phyloP scores from a whole-genome alignment of 2,113 vertebrate genomes.

The Pachycephala philippinensis region DNA sequence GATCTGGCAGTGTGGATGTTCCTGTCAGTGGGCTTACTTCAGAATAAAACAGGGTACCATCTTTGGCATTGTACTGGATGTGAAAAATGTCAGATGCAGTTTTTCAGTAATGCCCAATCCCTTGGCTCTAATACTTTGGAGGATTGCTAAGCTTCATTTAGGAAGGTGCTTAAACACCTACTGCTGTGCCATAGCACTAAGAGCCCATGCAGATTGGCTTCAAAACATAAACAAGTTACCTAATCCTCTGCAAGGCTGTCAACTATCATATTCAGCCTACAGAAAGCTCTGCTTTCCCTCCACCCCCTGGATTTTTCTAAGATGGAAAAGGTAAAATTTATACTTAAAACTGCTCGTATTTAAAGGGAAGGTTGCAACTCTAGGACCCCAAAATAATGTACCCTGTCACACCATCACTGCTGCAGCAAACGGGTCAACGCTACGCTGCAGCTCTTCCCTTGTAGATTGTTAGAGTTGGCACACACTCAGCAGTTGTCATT shows the following conservation, averaged over 20 bases:
- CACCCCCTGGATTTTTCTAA: background rate
- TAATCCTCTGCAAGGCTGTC: background rate
- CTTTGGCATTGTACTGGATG: background rate
- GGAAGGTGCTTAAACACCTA: background rate
- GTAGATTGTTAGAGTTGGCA: background rate
- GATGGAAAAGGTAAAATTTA: background rate
- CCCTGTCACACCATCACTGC: background rate
- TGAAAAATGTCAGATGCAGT: background rate
- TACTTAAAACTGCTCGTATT: background rate
- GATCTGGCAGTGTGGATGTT: background rate
- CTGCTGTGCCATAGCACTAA: background rate
- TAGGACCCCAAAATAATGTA: background rate
- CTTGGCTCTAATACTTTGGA: background rate
- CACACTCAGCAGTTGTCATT: background rate
- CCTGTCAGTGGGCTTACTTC: background rate
- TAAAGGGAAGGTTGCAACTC: background rate
- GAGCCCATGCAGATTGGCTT: background rate
- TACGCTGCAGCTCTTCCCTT: background rate
- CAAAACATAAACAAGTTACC: background rate
- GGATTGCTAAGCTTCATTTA: background rate
- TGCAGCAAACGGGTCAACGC: background rate
- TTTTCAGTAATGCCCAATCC: background rate
- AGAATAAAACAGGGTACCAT: background rate
- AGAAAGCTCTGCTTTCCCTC: background rate
- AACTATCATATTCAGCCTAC: background rate